Percentiles rank a stretch among this genome's conserved stretches.
These are phyloP conservation scores for Atrichornis clamosus DNA, from an alignment of 2,113 vertebrate species.

Conservation along the genomic window DNA sequence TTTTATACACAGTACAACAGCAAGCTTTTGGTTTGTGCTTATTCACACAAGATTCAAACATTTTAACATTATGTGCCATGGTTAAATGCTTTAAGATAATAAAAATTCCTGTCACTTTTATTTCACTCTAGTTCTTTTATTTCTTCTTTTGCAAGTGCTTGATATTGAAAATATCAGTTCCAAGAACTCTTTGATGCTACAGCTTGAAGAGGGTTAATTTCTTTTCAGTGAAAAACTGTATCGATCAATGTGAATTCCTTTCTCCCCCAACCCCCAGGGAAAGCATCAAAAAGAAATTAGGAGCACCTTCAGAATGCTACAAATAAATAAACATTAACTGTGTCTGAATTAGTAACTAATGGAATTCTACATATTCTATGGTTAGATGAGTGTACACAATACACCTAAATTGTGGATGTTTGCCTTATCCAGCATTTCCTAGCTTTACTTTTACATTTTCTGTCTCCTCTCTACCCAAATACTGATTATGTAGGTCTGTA, in stretches of 20 bases:
- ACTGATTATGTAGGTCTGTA: not conserved
- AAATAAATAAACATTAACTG: not conserved
- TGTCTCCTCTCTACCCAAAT: not conserved
- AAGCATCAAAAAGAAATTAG: not conserved
- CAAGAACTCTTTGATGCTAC: not conserved
- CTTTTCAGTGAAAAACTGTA: not conserved
- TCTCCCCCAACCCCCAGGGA: not conserved
- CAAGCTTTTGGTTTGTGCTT: not conserved
- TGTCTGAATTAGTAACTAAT: not conserved
- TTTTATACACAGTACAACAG: not conserved
- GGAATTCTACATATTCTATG: not conserved
- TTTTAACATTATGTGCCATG: not conserved
- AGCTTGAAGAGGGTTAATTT: not conserved
- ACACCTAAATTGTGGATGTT: not conserved
- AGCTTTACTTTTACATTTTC: not conserved
- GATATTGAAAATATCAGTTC: not conserved
- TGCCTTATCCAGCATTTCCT: not conserved
- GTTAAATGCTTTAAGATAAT: not conserved
- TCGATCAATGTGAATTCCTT: not conserved
- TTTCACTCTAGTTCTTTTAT: not conserved
- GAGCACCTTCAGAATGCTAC: not conserved
- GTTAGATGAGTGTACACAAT: not conserved
- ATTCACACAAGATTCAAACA: not conserved
- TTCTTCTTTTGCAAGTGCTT: not conserved
- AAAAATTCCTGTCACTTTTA: not conserved